These are phyloP conservation scores for Rhabdornis inornatus DNA, from an alignment of 2,113 vertebrate species.

Conservation along the genomic window DNA sequence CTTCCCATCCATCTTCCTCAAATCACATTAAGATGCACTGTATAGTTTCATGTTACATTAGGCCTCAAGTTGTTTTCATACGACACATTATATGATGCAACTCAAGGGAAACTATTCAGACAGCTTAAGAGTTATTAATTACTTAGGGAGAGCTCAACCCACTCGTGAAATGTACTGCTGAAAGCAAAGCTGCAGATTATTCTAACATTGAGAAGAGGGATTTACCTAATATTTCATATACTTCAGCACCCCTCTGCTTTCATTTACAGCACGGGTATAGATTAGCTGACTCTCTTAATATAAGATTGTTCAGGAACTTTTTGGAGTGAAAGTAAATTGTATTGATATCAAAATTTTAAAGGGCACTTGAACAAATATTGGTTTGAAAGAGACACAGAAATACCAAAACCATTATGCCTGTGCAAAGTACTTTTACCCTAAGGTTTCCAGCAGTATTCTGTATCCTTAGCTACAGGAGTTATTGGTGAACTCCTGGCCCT, in stretches of 20 bases:
- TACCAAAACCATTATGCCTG: background rate
- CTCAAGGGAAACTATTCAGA: conserved; percentile 64
- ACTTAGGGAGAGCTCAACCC: conserved; percentile 7
- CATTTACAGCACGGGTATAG: background rate
- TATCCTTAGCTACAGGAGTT: background rate
- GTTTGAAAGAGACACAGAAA: background rate
- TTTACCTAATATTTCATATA: background rate
- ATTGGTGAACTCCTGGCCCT: background rate
- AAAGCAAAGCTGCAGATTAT: background rate
- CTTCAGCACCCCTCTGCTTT: background rate
- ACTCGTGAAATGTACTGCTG: background rate
- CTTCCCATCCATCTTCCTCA: conserved; percentile 64
- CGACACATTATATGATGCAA: conserved; percentile 66
- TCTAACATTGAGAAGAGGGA: background rate
- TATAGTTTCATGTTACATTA: conserved; percentile 44
- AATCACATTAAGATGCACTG: conserved; percentile 52
- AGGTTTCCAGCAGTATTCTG: background rate
- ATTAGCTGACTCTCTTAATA: background rate
- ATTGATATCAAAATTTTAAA: background rate
- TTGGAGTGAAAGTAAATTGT: background rate
- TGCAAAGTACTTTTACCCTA: background rate
- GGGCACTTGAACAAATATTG: background rate
- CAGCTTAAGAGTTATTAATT: conserved; percentile 66
- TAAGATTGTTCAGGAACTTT: background rate
- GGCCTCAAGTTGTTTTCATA: conserved; percentile 60